phyloP scores from a whole-genome alignment of 2,888 invertebrate genomes.

The Tridacna gigas region DNA sequence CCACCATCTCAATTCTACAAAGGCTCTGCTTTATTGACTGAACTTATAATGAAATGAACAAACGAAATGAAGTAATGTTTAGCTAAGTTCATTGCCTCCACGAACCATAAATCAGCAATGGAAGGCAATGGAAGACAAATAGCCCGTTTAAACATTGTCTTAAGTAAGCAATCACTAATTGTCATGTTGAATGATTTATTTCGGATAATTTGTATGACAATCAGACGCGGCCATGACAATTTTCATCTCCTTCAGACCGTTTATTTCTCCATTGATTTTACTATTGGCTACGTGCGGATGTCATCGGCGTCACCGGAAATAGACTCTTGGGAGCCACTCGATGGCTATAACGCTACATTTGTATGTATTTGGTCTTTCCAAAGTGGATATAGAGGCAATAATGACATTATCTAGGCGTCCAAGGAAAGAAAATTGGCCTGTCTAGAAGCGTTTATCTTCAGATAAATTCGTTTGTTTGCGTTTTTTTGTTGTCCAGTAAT shows the following conservation, averaged over 20 bases:
- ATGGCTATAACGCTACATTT: background rate
- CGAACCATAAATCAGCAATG: too few species aligned
- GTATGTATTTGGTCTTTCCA: background rate
- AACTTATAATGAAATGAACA: too few species aligned
- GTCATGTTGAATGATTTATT: constrained; percentile 4
- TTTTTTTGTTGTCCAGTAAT: too few species aligned
- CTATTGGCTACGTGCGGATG: constrained; percentile 2
- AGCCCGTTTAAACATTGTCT: too few species aligned
- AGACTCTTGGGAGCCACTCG: background rate
- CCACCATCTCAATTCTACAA: too few species aligned
- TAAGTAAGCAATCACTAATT: background rate
- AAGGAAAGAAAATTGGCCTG: constrained; percentile 8
- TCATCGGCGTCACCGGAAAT: background rate
- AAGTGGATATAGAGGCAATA: background rate
- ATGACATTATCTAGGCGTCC: constrained; percentile 7
- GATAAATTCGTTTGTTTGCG: background rate
- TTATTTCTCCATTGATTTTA: background rate
- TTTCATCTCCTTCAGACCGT: constrained; percentile 1
- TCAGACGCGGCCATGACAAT: background rate
- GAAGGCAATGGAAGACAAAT: too few species aligned
- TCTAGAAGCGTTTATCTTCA: constrained; percentile 7
- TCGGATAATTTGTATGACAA: constrained; percentile 10
- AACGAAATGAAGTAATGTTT: too few species aligned
- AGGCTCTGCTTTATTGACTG: too few species aligned
- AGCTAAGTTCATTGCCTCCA: too few species aligned